Conservation (phyloP, 2,113 vertebrate genomes). For the Dasyurus viverrinus region DNA sequence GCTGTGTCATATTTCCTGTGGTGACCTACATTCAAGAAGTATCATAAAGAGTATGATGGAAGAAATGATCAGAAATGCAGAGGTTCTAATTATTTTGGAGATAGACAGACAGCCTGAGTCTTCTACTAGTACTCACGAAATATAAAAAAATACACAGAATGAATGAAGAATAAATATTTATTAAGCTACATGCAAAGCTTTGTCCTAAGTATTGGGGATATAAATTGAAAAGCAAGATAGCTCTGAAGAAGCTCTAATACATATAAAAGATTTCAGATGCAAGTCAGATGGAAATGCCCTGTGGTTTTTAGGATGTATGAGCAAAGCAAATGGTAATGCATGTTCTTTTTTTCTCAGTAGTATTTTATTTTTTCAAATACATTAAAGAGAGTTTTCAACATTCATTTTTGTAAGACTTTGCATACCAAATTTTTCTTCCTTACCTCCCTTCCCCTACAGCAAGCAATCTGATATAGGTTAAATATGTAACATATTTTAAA, state of each 20-base stretch:
- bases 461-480: no score
- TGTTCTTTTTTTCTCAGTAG: background rate
- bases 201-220: background rate
- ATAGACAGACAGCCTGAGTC: background rate
- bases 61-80: background rate
- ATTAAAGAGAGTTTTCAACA: no score
- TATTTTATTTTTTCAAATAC: no score
- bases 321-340: background rate
- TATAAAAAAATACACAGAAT: background rate
- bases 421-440: no score
- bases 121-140: background rate
- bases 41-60: background rate
- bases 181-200: background rate
- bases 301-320: background rate
- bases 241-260: background rate
- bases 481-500: no score
- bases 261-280: background rate
- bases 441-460: no score
- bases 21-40: background rate
- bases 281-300: background rate
- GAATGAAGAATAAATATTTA: background rate
- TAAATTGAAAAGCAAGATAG: background rate
- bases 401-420: no score
- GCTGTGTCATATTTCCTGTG: background rate
- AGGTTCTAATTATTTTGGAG: background rate